Percentiles rank a stretch among this genome's conserved stretches.
Conservation (phyloP, 2,888 invertebrate genomes). For the Hypercompe scribonia region DNA sequence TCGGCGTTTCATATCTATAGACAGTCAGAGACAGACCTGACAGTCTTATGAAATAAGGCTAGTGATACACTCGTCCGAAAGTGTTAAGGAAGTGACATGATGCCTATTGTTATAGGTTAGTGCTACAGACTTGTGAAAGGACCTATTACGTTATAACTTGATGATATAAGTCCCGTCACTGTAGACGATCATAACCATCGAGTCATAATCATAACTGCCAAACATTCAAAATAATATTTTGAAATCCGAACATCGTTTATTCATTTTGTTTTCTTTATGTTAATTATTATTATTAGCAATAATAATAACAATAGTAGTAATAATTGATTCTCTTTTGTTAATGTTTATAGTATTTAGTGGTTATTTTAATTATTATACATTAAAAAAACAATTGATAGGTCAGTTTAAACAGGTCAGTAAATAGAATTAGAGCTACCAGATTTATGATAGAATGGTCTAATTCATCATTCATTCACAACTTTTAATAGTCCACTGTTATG, state of each 20-base stretch:
- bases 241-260: not conserved
- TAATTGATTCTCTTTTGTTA: not conserved
- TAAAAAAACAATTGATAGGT: not conserved
- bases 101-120: slow-evolving; percentile 7
- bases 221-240: not conserved
- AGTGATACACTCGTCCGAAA: not conserved
- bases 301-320: not conserved
- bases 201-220: not conserved
- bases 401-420: not conserved
- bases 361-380: not conserved
- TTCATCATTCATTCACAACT: too few relatives aligned
- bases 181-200: not conserved
- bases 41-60: not conserved
- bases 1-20: not conserved
- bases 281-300: not conserved
- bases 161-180: not conserved
- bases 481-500: too few relatives aligned
- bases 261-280: not conserved
- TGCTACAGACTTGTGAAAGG: slow-evolving; percentile 1
- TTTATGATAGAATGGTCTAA: not conserved
- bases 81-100: slow-evolving; percentile 3
- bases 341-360: not conserved
- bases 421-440: not conserved
- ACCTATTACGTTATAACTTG: slow-evolving; percentile 8
- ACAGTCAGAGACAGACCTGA: too few relatives aligned